Evolutionary conservation across 1,140 invertebrate genomes (phyloP).

Genomic region (Drosophila sproati): DNA sequence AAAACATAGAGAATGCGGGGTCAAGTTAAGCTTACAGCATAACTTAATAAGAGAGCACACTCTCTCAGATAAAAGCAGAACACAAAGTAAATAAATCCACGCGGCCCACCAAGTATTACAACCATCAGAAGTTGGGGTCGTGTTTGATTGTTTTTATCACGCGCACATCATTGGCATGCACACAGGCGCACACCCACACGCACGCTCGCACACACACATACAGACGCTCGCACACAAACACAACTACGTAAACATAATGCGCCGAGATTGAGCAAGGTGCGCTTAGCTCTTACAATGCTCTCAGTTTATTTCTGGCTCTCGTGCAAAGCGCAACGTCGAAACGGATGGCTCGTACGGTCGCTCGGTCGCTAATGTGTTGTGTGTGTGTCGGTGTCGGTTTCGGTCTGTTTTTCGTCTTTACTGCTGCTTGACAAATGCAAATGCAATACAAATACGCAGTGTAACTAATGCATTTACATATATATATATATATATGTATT

Average conservation of each 20-base stretch:
- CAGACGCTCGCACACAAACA: not conserved
- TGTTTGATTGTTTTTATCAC: conserved; percentile 37
- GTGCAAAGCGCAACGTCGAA: conserved; percentile 75
- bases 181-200: conserved; percentile 50
- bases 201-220: conserved; percentile 30
- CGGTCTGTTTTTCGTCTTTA: conserved; percentile 63
- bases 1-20: too few relatives aligned
- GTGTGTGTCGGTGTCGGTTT: conserved; percentile 43
- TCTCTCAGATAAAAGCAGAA: not conserved
- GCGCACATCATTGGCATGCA: conserved; percentile 43
- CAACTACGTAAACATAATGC: conserved; percentile 52
- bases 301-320: conserved; percentile 82
- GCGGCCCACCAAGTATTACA: not conserved
- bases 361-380: conserved; percentile 42
- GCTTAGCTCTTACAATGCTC: conserved; percentile 73
- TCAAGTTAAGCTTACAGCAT: not conserved
- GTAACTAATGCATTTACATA: conserved; percentile 53
- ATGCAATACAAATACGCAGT: conserved; percentile 32
- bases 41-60: not conserved
- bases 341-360: conserved; percentile 62
- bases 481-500: conserved; percentile 21
- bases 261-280: conserved; percentile 78
- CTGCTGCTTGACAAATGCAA: conserved; percentile 59
- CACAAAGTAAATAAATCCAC: not conserved
- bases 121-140: not conserved